Evolutionary conservation across 2,797 vertebrate genomes (phyloP), one percentile per base, ranked within the genome.

Genomic region (Gastrophryne carolinensis): DNA sequence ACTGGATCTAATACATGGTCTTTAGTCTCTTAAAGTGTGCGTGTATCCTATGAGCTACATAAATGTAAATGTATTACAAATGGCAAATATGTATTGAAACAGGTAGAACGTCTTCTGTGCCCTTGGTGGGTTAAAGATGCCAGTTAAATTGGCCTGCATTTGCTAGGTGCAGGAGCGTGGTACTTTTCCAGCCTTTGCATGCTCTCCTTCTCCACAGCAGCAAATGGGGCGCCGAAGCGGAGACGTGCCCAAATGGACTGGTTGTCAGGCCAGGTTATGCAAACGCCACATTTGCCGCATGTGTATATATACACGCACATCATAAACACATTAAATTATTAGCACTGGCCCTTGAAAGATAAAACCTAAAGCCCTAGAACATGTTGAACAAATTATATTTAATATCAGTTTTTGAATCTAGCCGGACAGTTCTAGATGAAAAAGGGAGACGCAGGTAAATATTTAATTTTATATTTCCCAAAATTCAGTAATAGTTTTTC

Each of bases 381-480:
- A 41, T 76, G 60, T 58, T 75, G 56, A 71, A 73, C 65, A 67
- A 67, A 72, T 47, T 72, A 67, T 69, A 73, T 70, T 72, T 79
- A 79, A 10, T 74, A 73, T 79, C 80, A 60, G 70, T 63, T 61
- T 84, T 57, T 66, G 29, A 39, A 78, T 83, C 57, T 10, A 72
- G 63, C 78, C 82, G 70, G 62, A 49, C 65, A 82, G 63, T 58
- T 63, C 27, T 82, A 65, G 56, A 74, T 75, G 10, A 73, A 5
- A 50, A 34, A 61, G 57, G 27, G 52, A 21, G 17, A 83, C 75
- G 61, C 2, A 30, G 64, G 76, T 89, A 85, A 90, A 89, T 91
- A 89, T 86, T 89, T 86, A 83, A 90, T 81, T 81, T 67, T 75
- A 72, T 81, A 79, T 79, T 82, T 70, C 90, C 79, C 53, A 56